Base-by-base conservation (phyloP, 1,140 invertebrate genomes). In the Lethocerus indicus region DNA sequence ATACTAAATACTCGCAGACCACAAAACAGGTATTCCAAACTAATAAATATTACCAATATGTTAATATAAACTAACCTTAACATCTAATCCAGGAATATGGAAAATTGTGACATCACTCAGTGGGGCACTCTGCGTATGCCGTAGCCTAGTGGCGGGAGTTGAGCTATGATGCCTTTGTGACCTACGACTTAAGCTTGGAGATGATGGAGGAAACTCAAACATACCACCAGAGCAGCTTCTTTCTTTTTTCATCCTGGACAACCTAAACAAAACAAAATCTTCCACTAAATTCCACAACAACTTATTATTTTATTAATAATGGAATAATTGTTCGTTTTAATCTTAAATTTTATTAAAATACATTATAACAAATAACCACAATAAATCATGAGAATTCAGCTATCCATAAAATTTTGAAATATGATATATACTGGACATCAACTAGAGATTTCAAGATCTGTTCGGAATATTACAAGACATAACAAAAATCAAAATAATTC, bases 21-120 rank as follows among this genome's bases (percentile, higher is more conserved):
- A 2, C 3, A 6, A 18, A 41, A 41, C 13, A 41, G 2, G 24
- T 12, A 41, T n/a, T 41, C 20, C 2, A 4, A 23, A 45, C 9
- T 12, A 29, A 54, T 27, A 51, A 28, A 25, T 21, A 25, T 51
- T 42, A 9, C n/a, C n/a, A 41, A 37, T 40, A 9, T 18, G 26
- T 41, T 39, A 23, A 36, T 36, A 16, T 27, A 40, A 43, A 44
- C 50, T 58, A 55, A 93, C 79, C 73, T 93, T 93, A 18, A 95
- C 84, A 68, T 94, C 87, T 49, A 96, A 72, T 1, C 91, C 91
- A 2, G 92, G 92, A 59, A 96, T 87, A 58, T 92, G 83, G 66
- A 97, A 95, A 51, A 92, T 83, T 1, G 91, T 95, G 44, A 87
- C 69, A 67, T 91, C 86, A 4, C 78, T 75, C 0, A 84, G 68